phyloP scores from a whole-genome alignment of 2,797 vertebrate genomes.

The Anguilla megastoma region DNA sequence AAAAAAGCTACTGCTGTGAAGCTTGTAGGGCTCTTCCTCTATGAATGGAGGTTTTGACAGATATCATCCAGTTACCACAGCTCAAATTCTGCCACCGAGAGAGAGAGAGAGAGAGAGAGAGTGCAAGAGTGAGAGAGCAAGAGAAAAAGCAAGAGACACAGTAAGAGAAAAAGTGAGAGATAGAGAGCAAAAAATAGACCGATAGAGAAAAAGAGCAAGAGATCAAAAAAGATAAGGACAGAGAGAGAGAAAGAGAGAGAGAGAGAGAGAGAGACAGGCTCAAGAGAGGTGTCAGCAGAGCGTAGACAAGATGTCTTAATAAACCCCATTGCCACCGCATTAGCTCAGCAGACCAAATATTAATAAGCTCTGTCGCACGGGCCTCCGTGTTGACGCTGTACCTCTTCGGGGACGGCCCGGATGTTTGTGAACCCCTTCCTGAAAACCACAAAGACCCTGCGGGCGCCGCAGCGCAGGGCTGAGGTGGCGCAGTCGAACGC shows the following conservation, averaged over 20 bases:
- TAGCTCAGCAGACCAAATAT: constrained; percentile 49
- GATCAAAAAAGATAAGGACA: background rate
- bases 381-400: constrained; percentile 60
- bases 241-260: background rate
- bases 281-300: constrained; percentile 49
- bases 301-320: constrained; percentile 51
- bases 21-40: background rate
- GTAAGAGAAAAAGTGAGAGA: background rate
- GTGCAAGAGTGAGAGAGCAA: background rate
- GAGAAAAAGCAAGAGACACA: background rate
- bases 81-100: background rate
- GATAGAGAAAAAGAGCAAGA: constrained; percentile 15
- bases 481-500: constrained; percentile 97
- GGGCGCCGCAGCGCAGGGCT: constrained; percentile 89
- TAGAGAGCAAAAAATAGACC: constrained; percentile 9
- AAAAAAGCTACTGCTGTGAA: background rate
- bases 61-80: constrained; percentile 5
- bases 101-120: constrained; percentile 11
- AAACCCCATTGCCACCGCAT: constrained; percentile 39
- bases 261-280: constrained; percentile 44
- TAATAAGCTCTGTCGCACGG: constrained; percentile 47
- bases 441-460: constrained; percentile 85
- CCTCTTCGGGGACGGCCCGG: constrained; percentile 95
- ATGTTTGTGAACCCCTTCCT: constrained; percentile 93
- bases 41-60: constrained; percentile 10